A percentile compares a stretch with the other conserved stretches of the same genome.
These are phyloP conservation scores for Blastobasis lacticolella DNA, from an alignment of 2,888 invertebrate genomes.

Conservation along the genomic window DNA sequence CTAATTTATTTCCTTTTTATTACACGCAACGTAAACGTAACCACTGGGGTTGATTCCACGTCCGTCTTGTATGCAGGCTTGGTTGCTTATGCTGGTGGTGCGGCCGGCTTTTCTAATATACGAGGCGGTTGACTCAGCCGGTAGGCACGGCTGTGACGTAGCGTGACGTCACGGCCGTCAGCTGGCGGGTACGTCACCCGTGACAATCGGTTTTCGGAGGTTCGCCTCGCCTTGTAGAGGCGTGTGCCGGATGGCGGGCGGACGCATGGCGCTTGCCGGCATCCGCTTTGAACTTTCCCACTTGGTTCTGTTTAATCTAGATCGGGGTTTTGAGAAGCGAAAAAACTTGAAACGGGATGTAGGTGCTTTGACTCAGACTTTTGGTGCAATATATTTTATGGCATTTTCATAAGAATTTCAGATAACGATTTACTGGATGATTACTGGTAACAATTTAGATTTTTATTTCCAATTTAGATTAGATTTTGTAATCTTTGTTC, in stretches of 20 bases:
- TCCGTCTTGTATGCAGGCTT: constrained; percentile 45
- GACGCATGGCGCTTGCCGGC: no score
- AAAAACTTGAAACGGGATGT: no score
- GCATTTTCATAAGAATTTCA: no score
- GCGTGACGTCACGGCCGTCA: constrained; percentile 26
- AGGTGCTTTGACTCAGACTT: no score
- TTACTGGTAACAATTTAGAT: no score
- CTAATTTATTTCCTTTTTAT: not conserved
- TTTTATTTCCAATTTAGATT: no score
- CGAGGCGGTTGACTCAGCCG: constrained; percentile 41
- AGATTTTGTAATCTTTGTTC: no score
- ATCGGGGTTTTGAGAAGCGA: no score
- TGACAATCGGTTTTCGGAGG: constrained; percentile 25
- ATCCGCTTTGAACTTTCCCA: no score
- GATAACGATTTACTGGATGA: no score
- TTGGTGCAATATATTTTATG: no score
- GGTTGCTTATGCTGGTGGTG: constrained; percentile 43
- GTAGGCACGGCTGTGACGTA: constrained; percentile 34
- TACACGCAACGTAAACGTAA: not conserved
- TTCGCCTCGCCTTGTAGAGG: not conserved
- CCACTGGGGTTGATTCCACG: constrained; percentile 20
- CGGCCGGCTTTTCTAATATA: constrained; percentile 47
- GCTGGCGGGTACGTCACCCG: constrained; percentile 30
- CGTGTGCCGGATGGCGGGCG: not conserved
- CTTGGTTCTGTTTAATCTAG: no score